Conservation (phyloP, 1,140 invertebrate genomes). For the Anastatus disparis region DNA sequence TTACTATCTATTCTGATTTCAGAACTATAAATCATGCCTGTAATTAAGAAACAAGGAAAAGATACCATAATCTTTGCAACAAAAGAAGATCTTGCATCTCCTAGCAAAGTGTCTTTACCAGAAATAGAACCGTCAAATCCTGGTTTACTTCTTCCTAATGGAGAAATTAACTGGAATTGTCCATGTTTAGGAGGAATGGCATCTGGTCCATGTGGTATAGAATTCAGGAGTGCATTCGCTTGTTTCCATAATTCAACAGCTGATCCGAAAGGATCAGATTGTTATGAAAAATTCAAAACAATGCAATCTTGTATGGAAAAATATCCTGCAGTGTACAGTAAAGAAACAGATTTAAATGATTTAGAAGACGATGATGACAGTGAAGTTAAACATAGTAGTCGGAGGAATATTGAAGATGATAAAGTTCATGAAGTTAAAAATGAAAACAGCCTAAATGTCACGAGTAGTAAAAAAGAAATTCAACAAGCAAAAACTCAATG, state of each 20-base stretch:
- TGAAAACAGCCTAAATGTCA: constrained; percentile 8
- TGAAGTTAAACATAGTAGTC: neutral
- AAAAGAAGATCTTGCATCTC: constrained; percentile 80
- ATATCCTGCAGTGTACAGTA: constrained; percentile 87
- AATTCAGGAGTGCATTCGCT: constrained; percentile 93
- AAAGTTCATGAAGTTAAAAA: neutral
- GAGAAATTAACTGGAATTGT: constrained; percentile 96
- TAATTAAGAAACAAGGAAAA: constrained; percentile 73
- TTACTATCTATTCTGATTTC: no score
- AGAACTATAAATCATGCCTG: constrained; percentile 67
- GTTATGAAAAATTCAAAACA: constrained; percentile 86
- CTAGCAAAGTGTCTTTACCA: constrained; percentile 78
- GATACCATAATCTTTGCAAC: constrained; percentile 87
- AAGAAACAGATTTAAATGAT: constrained; percentile 61
- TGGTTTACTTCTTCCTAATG: constrained; percentile 86
- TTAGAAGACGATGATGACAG: constrained; percentile 67
- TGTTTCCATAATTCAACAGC: constrained; percentile 90
- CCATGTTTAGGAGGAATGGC: constrained; percentile 96
- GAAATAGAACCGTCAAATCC: constrained; percentile 78
- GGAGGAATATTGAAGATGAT: neutral
- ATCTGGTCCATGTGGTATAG: constrained; percentile 91
- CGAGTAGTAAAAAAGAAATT: constrained; percentile 40
- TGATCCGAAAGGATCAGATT: constrained; percentile 89
- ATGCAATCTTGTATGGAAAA: constrained; percentile 94
- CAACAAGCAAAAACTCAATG: constrained; percentile 33